A percentile compares a stretch with the other conserved stretches of the same genome.
phyloP scores from a whole-genome alignment of 2,113 vertebrate genomes.

The Sardina pilchardus region DNA sequence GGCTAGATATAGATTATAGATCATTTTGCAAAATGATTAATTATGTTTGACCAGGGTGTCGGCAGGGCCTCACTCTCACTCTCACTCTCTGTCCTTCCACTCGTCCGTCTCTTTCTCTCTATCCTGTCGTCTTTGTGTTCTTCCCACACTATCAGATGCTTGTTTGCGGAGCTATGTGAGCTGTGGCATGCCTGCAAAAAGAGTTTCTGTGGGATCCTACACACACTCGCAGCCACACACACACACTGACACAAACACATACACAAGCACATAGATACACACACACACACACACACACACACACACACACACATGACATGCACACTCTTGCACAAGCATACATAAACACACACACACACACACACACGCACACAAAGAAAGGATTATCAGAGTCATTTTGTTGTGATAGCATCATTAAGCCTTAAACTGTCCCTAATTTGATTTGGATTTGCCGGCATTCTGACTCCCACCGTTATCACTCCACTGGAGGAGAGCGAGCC shows the following conservation, averaged over 20 bases:
- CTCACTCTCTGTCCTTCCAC: neutral
- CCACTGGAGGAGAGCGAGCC: neutral
- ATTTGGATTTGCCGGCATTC: slow-evolving; percentile 11
- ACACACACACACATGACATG: neutral
- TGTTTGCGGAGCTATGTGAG: neutral
- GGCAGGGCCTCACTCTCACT: neutral
- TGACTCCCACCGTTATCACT: neutral
- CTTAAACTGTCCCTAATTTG: neutral
- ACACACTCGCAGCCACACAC: neutral
- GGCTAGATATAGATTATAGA: no score
- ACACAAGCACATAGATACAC: neutral
- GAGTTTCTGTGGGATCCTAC: neutral
- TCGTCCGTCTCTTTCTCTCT: neutral
- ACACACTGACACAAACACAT: neutral
- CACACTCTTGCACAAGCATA: neutral
- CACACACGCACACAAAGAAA: slow-evolving; percentile 4
- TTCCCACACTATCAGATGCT: neutral
- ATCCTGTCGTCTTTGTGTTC: neutral
- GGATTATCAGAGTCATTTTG: neutral
- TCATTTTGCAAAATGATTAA: no score
- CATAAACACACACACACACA: slow-evolving; percentile 1
- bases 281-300: neutral
- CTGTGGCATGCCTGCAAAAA: neutral
- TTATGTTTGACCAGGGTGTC: no score
- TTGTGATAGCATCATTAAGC: slow-evolving; percentile 16